phyloP scores from a whole-genome alignment of 2,888 invertebrate genomes.

The Dolichomitus sp. region DNA sequence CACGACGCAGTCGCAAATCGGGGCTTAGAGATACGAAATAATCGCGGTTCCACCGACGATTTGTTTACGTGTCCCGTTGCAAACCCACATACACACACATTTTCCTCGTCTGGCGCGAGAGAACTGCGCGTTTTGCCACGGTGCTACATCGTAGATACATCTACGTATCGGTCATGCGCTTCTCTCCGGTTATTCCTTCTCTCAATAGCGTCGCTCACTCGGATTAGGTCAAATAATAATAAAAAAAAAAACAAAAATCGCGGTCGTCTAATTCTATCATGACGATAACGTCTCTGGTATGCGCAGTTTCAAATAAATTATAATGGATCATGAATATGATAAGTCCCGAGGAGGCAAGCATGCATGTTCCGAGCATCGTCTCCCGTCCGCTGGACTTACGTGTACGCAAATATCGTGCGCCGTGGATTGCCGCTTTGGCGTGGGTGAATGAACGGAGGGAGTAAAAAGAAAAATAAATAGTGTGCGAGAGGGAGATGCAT shows the following conservation, averaged over 20 bases:
- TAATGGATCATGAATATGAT: conserved; percentile 61
- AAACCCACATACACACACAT: conserved; percentile 8
- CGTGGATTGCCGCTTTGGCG: conserved; percentile 59
- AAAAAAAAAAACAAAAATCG: conserved; percentile 45
- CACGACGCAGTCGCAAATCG: conserved; percentile 20
- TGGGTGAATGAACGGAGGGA: conserved; percentile 68
- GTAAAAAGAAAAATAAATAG: conserved; percentile 49
- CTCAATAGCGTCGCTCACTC: conserved; percentile 33
- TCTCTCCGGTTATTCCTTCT: conserved; percentile 37
- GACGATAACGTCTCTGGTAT: conserved; percentile 30
- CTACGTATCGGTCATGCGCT: conserved; percentile 51
- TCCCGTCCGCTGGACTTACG: conserved; percentile 18
- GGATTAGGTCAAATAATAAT: conserved; percentile 45
- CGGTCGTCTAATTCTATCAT: conserved; percentile 62
- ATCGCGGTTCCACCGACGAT: conserved; percentile 50
- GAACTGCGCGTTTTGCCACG: conserved; percentile 42
- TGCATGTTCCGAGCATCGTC: conserved; percentile 21
- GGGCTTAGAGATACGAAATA: conserved; percentile 56
- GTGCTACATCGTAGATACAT: conserved; percentile 18
- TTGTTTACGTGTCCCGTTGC: conserved; percentile 35
- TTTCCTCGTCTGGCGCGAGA: conserved; percentile 26
- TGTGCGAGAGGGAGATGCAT: neutral
- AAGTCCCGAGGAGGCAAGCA: neutral
- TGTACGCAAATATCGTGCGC: conserved; percentile 56
- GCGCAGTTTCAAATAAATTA: conserved; percentile 46